phyloP scores from a whole-genome alignment of 2,888 invertebrate genomes.

The Acronicta psi region DNA sequence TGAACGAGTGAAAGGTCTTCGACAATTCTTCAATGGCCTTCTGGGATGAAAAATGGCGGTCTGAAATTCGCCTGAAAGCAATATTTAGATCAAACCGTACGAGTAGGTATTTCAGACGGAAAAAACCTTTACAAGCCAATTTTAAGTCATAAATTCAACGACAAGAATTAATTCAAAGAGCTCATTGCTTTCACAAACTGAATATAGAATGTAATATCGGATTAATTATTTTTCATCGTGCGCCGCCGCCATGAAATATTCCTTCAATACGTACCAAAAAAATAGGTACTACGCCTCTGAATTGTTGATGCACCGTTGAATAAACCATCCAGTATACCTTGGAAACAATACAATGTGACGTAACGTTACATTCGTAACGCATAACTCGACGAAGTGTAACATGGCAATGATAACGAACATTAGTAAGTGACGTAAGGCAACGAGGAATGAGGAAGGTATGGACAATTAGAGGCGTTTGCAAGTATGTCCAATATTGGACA shows the following conservation, averaged over 20 bases:
- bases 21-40: conserved; percentile 31
- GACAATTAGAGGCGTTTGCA: conserved; percentile 31
- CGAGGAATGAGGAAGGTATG: conserved; percentile 39
- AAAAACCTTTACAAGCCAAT: conserved; percentile 19
- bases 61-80: conserved; percentile 23
- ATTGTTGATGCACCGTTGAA: conserved; percentile 61
- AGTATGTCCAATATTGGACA: conserved; percentile 27
- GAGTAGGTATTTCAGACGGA: conserved; percentile 11
- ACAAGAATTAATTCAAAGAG: background rate
- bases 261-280: conserved; percentile 47
- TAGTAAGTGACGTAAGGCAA: conserved; percentile 31
- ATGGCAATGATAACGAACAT: conserved; percentile 39
- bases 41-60: too few relatives aligned
- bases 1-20: conserved; percentile 39
- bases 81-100: conserved; percentile 29
- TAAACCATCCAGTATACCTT: conserved; percentile 53
- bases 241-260: conserved; percentile 36
- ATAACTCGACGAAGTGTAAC: conserved; percentile 36
- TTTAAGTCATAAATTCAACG: conserved; percentile 5
- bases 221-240: conserved; percentile 20
- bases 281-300: conserved; percentile 46
- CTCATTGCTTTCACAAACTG: conserved; percentile 9
- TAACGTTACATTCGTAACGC: conserved; percentile 37
- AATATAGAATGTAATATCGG: conserved; percentile 3
- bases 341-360: conserved; percentile 42